A percentile compares a stretch with the other conserved stretches of the same genome.
Conservation (phyloP, 1,140 invertebrate genomes). For the Marisa cornuarietis region DNA sequence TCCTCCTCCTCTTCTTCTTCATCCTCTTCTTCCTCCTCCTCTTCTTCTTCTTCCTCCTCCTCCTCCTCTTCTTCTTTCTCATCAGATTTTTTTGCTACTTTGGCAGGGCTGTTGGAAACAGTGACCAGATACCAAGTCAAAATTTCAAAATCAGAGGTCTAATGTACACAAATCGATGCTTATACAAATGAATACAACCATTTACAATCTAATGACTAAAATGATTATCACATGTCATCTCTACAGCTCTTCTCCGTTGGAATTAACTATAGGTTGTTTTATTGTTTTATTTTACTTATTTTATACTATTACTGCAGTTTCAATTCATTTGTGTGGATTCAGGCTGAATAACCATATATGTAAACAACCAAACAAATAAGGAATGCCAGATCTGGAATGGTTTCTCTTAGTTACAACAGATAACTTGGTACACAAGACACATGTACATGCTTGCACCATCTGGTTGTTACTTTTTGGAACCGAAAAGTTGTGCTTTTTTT, state of each 20-base stretch:
- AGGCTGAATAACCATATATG: background rate
- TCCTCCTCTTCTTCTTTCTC: constrained; percentile 14
- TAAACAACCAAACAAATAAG: background rate
- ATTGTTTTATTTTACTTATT: no score
- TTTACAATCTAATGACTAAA: background rate
- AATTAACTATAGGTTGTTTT: background rate
- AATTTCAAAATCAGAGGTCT: background rate
- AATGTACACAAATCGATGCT: background rate
- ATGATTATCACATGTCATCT: no score
- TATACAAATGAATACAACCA: background rate
- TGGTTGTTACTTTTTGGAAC: no score
- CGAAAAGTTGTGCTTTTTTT: no score
- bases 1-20: constrained; percentile 17
- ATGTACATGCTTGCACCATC: no score
- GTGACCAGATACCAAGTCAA: background rate
- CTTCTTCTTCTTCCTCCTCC: constrained; percentile 14
- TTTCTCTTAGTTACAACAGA: no score
- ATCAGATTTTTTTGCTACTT: background rate
- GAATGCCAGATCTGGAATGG: background rate
- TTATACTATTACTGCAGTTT: background rate
- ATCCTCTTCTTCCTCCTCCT: constrained; percentile 7
- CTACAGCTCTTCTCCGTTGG: background rate
- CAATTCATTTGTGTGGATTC: background rate
- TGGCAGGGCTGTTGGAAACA: background rate
- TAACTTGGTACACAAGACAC: no score